phyloP scores from a whole-genome alignment of 2,797 vertebrate species.

The Macropodus opercularis region DNA sequence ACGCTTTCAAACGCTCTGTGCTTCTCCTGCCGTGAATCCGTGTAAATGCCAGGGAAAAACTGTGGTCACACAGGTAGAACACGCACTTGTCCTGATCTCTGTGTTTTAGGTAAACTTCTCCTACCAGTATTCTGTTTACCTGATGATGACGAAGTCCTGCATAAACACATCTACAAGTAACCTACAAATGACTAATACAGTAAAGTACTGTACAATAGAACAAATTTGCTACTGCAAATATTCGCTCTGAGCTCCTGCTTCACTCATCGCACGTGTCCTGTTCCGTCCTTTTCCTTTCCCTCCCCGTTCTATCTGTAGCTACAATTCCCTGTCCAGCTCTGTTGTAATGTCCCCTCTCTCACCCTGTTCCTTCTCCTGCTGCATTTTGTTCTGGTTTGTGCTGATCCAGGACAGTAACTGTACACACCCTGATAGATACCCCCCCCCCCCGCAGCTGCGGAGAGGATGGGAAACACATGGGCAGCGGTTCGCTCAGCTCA shows the following conservation, averaged over 20 bases:
- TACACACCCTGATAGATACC: constrained; percentile 63
- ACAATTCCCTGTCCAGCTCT: constrained; percentile 50
- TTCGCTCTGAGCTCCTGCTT: too few relatives aligned
- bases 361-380: constrained; percentile 34
- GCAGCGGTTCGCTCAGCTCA: constrained; percentile 64
- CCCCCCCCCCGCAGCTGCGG: constrained; percentile 66
- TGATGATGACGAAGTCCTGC: too few relatives aligned
- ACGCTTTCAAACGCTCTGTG: neutral
- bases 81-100: constrained; percentile 7
- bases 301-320: constrained; percentile 46
- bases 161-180: too few relatives aligned
- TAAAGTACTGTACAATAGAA: too few relatives aligned
- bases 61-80: too few relatives aligned
- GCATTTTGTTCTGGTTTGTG: constrained; percentile 48
- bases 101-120: neutral
- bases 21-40: neutral
- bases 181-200: too few relatives aligned
- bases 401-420: constrained; percentile 57
- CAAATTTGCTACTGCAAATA: too few relatives aligned
- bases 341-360: constrained; percentile 41
- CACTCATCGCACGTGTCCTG: too few relatives aligned
- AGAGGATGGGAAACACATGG: constrained; percentile 81
- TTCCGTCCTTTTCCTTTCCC: constrained; percentile 27
- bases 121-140: neutral
- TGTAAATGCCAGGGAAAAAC: constrained; percentile 2